These are phyloP conservation scores for Syrphus vitripennis DNA, from an alignment of 2,888 invertebrate species.

Conservation along the genomic window DNA sequence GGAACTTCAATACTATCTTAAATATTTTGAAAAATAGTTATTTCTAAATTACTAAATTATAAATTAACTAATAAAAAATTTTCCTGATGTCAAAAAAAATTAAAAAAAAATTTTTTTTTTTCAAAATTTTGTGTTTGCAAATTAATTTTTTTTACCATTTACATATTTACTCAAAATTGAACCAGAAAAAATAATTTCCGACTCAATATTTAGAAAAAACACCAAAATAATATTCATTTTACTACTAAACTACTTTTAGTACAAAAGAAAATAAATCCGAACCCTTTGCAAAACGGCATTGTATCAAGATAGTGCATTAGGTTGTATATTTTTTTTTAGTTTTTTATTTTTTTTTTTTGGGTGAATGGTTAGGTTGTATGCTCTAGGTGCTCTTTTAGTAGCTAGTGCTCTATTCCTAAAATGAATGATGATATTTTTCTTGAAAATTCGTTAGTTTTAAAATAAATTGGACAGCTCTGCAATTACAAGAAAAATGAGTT, in stretches of 20 bases:
- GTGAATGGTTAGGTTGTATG: background rate
- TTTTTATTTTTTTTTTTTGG: background rate
- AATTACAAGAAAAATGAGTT: constrained; percentile 65
- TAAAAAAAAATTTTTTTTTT: too few relatives aligned
- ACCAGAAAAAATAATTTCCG: too few relatives aligned
- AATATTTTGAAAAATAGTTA: too few relatives aligned
- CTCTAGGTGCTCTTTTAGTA: background rate
- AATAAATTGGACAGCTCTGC: constrained; percentile 68
- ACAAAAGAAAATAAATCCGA: background rate
- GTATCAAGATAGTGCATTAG: constrained; percentile 33
- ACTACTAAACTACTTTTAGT: background rate
- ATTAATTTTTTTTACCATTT: too few relatives aligned
- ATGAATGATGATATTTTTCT: constrained; percentile 67
- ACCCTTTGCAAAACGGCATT: background rate
- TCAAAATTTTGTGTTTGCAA: too few relatives aligned
- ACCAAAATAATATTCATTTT: too few relatives aligned
- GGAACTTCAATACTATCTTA: too few relatives aligned
- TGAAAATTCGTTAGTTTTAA: constrained; percentile 59
- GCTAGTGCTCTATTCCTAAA: constrained; percentile 13
- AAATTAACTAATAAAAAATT: too few relatives aligned
- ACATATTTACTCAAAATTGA: too few relatives aligned
- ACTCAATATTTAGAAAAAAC: too few relatives aligned
- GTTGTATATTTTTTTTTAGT: background rate
- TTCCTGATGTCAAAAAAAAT: too few relatives aligned
- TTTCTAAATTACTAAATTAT: too few relatives aligned